These are phyloP conservation scores for Silurus aristotelis DNA, from an alignment of 2,797 vertebrate species.

Conservation along the genomic window DNA sequence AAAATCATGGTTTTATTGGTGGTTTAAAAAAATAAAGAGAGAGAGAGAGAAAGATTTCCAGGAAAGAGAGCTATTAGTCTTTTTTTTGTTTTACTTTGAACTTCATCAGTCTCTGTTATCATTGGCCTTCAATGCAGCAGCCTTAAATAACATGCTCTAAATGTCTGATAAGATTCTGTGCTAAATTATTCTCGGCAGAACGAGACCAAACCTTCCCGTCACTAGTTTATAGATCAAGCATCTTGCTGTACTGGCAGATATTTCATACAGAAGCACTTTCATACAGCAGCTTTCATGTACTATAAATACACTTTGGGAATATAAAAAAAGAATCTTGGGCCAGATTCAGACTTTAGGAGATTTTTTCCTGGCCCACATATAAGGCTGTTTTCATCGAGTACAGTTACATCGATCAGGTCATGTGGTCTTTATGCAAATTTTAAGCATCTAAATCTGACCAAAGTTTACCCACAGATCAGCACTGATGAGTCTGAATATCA, in stretches of 20 bases:
- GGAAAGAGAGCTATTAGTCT: not conserved
- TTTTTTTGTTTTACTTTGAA: not conserved
- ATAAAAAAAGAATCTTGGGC: not conserved
- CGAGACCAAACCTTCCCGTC: not conserved
- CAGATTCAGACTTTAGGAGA: conserved; percentile 7
- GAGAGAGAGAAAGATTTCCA: not conserved
- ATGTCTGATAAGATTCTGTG: not conserved
- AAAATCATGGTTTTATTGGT: not conserved
- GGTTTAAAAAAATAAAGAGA: too few species aligned
- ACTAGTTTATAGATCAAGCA: conserved; percentile 16
- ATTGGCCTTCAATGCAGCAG: not conserved
- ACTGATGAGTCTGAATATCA: conserved; percentile 16
- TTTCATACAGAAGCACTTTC: conserved; percentile 16
- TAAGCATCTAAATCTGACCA: not conserved
- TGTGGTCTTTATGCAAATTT: conserved; percentile 14
- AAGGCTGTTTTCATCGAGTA: conserved; percentile 1
- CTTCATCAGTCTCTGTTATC: not conserved
- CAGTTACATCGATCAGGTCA: conserved; percentile 8
- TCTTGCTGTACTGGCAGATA: conserved; percentile 3
- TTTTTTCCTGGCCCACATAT: conserved; percentile 3
- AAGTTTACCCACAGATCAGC: not conserved
- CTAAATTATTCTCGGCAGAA: not conserved
- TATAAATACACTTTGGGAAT: conserved; percentile 15
- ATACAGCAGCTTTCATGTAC: not conserved
- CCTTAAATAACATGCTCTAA: not conserved